phyloP scores from a whole-genome alignment of 1,140 invertebrate species.

The Odontomachus brunneus region DNA sequence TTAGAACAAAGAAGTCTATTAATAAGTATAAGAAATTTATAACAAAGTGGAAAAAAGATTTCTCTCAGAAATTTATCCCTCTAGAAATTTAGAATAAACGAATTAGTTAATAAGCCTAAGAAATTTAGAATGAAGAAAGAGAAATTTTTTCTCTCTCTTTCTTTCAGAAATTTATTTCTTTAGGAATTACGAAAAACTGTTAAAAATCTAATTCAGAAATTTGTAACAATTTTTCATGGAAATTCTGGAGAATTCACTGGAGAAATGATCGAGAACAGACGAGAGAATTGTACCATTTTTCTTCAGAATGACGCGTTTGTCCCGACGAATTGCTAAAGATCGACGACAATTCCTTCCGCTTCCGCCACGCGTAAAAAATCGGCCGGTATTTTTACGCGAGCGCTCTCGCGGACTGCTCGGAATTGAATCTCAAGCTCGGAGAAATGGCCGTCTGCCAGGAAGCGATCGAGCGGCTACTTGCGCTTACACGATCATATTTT shows the following conservation, averaged over 20 bases:
- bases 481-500: slow-evolving; percentile 11
- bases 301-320: not conserved
- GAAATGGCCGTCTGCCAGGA: slow-evolving; percentile 27
- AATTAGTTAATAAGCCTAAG: too few relatives aligned
- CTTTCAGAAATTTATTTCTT: too few relatives aligned
- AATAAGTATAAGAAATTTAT: too few relatives aligned
- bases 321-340: not conserved
- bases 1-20: too few relatives aligned
- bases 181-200: too few relatives aligned
- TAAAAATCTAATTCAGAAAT: too few relatives aligned
- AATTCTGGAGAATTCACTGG: too few relatives aligned
- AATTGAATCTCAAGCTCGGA: slow-evolving; percentile 7
- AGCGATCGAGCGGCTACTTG: not conserved
- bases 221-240: too few relatives aligned
- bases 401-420: not conserved
- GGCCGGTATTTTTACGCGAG: not conserved
- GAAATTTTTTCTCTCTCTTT: too few relatives aligned
- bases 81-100: too few relatives aligned
- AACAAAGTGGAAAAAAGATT: not conserved
- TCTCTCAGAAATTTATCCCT: not conserved
- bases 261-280: not conserved
- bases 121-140: too few relatives aligned
- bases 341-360: not conserved
- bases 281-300: too few relatives aligned
- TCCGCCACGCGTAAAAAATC: not conserved